phyloP scores from a whole-genome alignment of 2,113 vertebrate genomes.

The Scomber scombrus region DNA sequence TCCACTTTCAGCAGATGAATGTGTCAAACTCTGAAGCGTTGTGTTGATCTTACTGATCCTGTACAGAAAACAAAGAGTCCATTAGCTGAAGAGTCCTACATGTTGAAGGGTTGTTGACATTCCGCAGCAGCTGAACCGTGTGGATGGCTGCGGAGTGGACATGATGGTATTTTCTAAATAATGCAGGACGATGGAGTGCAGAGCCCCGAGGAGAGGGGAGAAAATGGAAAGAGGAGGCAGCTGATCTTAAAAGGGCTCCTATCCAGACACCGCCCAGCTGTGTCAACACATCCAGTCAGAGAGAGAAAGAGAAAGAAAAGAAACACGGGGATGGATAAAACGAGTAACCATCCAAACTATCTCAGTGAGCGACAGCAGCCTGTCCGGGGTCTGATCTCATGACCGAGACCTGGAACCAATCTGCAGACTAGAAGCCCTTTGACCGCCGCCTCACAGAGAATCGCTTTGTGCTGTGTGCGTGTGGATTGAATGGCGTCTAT shows the following conservation, averaged over 20 bases:
- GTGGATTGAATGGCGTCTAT: slow-evolving; percentile 69
- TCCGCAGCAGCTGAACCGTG: slow-evolving; percentile 38
- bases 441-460: slow-evolving; percentile 59
- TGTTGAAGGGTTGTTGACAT: slow-evolving; percentile 44
- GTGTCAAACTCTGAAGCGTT: neutral
- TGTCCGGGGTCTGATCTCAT: slow-evolving; percentile 39
- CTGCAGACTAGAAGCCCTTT: slow-evolving; percentile 22
- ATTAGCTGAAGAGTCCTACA: neutral
- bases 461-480: slow-evolving; percentile 63
- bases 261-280: slow-evolving; percentile 51
- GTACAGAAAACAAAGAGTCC: neutral
- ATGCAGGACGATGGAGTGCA: slow-evolving; percentile 72
- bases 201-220: slow-evolving; percentile 15
- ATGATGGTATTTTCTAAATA: slow-evolving; percentile 73
- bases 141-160: slow-evolving; percentile 44
- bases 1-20: no score
- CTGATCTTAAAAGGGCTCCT: slow-evolving; percentile 49
- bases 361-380: slow-evolving; percentile 7
- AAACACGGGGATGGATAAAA: slow-evolving; percentile 32
- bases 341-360: neutral
- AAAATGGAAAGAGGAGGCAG: slow-evolving; percentile 26
- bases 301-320: slow-evolving; percentile 12
- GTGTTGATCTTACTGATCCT: neutral
- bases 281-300: slow-evolving; percentile 55
- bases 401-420: slow-evolving; percentile 24